Evolutionary conservation across 1,140 invertebrate genomes (phyloP).

Genomic region (Pseudomyrmex cubaensis): DNA sequence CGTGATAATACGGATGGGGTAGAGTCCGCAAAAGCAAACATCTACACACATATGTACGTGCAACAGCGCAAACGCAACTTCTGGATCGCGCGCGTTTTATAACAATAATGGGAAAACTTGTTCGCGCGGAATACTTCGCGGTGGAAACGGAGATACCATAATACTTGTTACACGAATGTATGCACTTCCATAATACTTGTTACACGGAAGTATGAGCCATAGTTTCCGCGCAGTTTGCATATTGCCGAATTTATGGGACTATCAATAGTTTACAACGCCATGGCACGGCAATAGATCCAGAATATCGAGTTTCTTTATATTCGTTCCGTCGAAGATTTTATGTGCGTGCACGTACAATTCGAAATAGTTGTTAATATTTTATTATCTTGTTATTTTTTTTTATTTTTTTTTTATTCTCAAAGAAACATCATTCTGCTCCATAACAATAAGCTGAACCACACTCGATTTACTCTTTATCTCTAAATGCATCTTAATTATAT

Average conservation of each 20-base stretch:
- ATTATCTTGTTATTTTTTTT: too few species aligned
- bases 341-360: neutral
- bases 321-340: slow-evolving; percentile 5
- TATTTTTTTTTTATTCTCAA: too few species aligned
- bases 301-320: slow-evolving; percentile 61
- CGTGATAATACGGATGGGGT: neutral
- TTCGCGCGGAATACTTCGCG: slow-evolving; percentile 38
- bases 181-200: neutral
- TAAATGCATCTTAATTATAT: neutral
- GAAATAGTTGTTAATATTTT: slow-evolving; percentile 24
- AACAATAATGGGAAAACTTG: slow-evolving; percentile 73
- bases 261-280: slow-evolving; percentile 49
- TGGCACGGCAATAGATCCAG: slow-evolving; percentile 22
- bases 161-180: slow-evolving; percentile 21
- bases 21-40: slow-evolving; percentile 40
- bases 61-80: slow-evolving; percentile 16
- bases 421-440: too few species aligned
- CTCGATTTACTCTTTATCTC: neutral
- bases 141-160: slow-evolving; percentile 2
- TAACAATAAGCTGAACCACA: neutral
- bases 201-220: slow-evolving; percentile 17
- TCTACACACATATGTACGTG: neutral
- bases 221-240: slow-evolving; percentile 58
- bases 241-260: slow-evolving; percentile 60
- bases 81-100: slow-evolving; percentile 55